These are phyloP conservation scores for Cryptotermes secundus DNA, from an alignment of 1,140 invertebrate genomes.

Conservation along the genomic window DNA sequence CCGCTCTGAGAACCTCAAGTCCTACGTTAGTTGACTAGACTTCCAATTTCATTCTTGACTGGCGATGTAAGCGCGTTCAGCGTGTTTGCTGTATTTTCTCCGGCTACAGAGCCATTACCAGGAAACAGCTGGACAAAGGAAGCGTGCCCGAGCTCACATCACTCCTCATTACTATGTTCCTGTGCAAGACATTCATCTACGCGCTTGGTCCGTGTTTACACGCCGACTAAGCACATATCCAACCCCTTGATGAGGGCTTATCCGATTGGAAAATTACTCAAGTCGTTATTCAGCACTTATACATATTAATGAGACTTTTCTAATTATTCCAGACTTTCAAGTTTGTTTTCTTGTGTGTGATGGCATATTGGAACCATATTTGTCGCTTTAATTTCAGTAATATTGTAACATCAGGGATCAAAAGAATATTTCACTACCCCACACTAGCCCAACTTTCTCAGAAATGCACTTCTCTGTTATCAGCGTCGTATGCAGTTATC, in stretches of 20 bases:
- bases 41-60: no score
- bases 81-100: no score
- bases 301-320: background rate
- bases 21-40: no score
- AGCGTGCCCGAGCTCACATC: background rate
- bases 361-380: background rate
- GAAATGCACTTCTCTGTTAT: no score
- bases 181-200: background rate
- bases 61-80: no score
- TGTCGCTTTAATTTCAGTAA: background rate
- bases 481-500: no score
- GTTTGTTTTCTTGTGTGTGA: background rate
- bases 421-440: no score
- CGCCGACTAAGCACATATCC: background rate
- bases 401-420: background rate
- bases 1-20: no score
- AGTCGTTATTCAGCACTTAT: background rate
- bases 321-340: slow-evolving; percentile 11
- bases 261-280: slow-evolving; percentile 12
- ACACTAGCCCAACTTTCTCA: no score
- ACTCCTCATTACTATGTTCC: background rate
- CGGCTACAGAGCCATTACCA: no score
- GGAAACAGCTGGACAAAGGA: no score
- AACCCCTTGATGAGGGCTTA: slow-evolving; percentile 7
- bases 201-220: background rate